A percentile compares a stretch with the other conserved stretches of the same genome.
Conservation (phyloP, 1,140 invertebrate species). For the Ostrea denselamellosa region DNA sequence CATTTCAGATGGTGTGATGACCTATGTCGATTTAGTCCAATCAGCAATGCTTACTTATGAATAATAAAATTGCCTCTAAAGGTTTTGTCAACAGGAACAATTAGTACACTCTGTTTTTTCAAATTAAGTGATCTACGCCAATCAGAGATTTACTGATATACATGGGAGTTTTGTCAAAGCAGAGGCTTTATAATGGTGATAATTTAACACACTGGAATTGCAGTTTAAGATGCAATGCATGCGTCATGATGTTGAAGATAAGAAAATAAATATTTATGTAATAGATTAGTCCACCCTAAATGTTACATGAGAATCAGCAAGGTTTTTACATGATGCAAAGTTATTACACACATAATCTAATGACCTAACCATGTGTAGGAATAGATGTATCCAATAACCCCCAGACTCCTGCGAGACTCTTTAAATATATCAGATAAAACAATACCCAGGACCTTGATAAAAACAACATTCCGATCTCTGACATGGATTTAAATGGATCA, state of each 20-base stretch:
- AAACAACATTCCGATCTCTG: not conserved
- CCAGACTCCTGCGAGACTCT: slow-evolving; percentile 4
- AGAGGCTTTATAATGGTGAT: not conserved
- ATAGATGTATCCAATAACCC: not conserved
- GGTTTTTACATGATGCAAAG: not conserved
- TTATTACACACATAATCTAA: not conserved
- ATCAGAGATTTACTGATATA: not conserved
- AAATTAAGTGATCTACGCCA: not conserved
- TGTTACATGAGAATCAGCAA: not conserved
- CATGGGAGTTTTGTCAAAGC: not conserved
- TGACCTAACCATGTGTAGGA: not conserved
- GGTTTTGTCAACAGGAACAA: not conserved
- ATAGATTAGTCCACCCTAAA: not conserved
- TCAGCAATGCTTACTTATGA: not conserved
- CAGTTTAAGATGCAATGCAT: not conserved
- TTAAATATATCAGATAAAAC: not conserved
- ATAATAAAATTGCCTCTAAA: not conserved
- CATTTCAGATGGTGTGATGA: not conserved
- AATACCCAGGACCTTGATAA: not conserved
- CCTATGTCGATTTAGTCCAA: not conserved
- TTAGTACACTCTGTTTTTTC: not conserved
- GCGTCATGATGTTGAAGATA: not conserved
- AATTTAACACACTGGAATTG: not conserved
- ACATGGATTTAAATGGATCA: not conserved
- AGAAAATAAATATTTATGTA: not conserved